phyloP scores from a whole-genome alignment of 2,113 vertebrate genomes.

The Galbula dea region DNA sequence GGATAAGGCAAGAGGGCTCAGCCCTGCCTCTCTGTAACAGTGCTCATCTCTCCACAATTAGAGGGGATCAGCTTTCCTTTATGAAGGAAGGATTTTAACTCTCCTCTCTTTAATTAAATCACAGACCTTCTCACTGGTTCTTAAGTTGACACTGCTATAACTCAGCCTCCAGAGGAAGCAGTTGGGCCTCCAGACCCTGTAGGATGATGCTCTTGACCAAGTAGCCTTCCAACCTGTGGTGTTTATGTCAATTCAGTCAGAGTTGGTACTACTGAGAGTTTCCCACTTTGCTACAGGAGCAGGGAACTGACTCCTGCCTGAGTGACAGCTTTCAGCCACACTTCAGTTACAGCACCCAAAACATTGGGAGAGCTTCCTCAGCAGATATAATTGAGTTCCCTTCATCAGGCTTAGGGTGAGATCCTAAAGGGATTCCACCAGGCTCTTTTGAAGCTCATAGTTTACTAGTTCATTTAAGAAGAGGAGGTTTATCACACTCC shows the following conservation, averaged over 20 bases:
- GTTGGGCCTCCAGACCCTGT: neutral
- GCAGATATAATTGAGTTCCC: slow-evolving; percentile 14
- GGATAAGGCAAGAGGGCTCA: neutral
- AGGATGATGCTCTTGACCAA: neutral
- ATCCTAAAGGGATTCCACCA: neutral
- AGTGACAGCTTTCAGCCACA: slow-evolving; percentile 38
- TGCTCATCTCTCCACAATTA: neutral
- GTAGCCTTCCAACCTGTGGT: neutral
- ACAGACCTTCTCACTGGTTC: neutral
- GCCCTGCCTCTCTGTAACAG: neutral
- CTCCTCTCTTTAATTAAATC: slow-evolving; percentile 50
- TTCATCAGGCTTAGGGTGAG: neutral
- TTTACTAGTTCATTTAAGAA: neutral
- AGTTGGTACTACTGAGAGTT: neutral
- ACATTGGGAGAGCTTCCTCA: slow-evolving; percentile 18
- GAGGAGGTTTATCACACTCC: neutral
- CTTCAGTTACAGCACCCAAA: slow-evolving; percentile 25
- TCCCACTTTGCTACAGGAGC: neutral
- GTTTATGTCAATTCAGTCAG: slow-evolving; percentile 18
- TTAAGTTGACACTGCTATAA: neutral
- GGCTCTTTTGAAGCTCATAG: neutral
- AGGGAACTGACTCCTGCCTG: slow-evolving; percentile 9
- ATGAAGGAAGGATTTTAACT: slow-evolving; percentile 13
- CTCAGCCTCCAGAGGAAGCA: neutral
- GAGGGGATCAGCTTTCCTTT: slow-evolving; percentile 25